These are phyloP conservation scores for Tipula confusa DNA, from an alignment of 2,888 invertebrate species.

Conservation along the genomic window DNA sequence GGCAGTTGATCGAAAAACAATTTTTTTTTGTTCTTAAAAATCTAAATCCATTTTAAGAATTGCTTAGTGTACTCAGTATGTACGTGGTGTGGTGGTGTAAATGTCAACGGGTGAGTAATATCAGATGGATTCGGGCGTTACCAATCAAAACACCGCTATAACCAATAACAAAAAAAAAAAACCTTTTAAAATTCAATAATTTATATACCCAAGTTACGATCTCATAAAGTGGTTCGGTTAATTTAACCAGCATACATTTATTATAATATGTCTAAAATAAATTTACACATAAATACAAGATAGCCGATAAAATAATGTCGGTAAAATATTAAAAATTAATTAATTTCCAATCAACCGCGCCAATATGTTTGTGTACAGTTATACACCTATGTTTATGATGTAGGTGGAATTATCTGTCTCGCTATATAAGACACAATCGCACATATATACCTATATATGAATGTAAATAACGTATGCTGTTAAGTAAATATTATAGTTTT, in stretches of 20 bases:
- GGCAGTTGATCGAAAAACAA: background rate
- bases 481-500: background rate
- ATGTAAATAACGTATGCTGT: background rate
- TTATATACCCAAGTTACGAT: background rate
- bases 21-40: background rate
- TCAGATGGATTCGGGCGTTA: background rate
- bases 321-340: conserved; percentile 12
- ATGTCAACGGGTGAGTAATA: background rate
- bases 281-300: background rate
- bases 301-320: background rate
- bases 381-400: background rate
- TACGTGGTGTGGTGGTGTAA: no score
- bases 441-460: background rate
- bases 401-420: background rate
- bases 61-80: no score
- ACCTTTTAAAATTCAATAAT: background rate
- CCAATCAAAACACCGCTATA: background rate
- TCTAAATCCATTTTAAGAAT: background rate
- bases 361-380: background rate
- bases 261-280: no score
- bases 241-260: background rate
- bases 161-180: background rate
- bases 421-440: background rate
- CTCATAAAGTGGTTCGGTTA: background rate
- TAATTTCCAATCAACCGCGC: background rate